Conservation (phyloP, 2,113 vertebrate genomes). For the Myiopsitta monachus region DNA sequence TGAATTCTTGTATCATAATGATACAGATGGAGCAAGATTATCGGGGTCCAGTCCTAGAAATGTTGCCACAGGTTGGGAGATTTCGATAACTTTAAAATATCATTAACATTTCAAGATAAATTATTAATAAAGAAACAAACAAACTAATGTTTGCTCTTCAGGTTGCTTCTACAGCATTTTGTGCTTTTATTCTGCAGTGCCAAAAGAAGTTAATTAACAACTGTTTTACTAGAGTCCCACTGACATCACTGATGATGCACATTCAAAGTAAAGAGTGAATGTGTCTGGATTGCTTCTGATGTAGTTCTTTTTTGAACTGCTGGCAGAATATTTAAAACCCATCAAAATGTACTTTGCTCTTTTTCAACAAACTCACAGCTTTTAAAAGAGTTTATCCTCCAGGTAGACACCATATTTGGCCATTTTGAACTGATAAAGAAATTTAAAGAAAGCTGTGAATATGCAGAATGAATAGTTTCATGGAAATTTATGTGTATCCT, state of each 20-base stretch:
- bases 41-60: not conserved
- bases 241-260: constrained; percentile 59
- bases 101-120: constrained; percentile 42
- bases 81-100: not conserved
- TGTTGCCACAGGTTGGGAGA: not conserved
- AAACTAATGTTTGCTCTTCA: constrained; percentile 39
- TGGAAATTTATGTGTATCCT: not conserved
- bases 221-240: not conserved
- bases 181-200: not conserved
- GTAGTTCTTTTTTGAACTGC: constrained; percentile 8
- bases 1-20: not conserved
- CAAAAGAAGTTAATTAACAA: constrained; percentile 62
- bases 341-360: constrained; percentile 45
- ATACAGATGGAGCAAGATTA: not conserved
- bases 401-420: not conserved
- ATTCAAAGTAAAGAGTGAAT: constrained; percentile 40
- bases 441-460: not conserved
- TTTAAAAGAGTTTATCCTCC: constrained; percentile 7
- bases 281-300: constrained; percentile 3
- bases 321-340: constrained; percentile 29
- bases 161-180: constrained; percentile 23
- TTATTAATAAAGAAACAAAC: constrained; percentile 67
- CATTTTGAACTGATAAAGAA: not conserved
- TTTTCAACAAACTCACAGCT: constrained; percentile 39
- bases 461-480: not conserved